A percentile compares a stretch with the other conserved stretches of the same genome.
These are phyloP conservation scores for Neofelis nebulosa DNA, from an alignment of 2,113 vertebrate genomes.

Conservation along the genomic window DNA sequence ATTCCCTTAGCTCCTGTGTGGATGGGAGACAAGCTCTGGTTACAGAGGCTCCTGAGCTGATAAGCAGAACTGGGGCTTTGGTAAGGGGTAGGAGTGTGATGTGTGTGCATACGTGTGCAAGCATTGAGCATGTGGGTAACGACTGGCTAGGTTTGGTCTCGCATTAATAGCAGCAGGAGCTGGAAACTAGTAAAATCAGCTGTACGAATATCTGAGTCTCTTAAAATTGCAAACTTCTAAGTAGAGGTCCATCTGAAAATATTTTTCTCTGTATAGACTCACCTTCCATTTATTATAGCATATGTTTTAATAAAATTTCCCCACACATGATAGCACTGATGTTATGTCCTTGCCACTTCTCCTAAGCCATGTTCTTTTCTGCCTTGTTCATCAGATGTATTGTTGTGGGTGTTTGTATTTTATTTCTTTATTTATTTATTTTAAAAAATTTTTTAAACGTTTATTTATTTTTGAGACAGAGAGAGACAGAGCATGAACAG, in stretches of 20 bases:
- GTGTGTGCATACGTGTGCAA: not conserved
- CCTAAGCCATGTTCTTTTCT: not conserved
- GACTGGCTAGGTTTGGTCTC: not conserved
- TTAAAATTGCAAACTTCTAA: not conserved
- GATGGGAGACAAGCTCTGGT: not conserved
- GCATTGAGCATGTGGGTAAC: not conserved
- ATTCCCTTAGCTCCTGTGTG: not conserved
- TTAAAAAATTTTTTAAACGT: too few species aligned
- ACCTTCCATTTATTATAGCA: not conserved
- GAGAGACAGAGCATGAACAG: too few species aligned
- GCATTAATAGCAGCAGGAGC: not conserved
- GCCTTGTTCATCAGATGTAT: not conserved
- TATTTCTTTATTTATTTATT: not conserved
- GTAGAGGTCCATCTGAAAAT: not conserved
- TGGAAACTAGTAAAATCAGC: not conserved
- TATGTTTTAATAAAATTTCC: not conserved
- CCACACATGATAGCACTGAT: not conserved
- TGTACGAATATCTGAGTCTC: not conserved
- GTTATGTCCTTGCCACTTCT: not conserved
- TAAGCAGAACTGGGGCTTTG: not conserved
- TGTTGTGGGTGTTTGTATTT: not conserved
- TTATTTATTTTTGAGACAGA: too few species aligned
- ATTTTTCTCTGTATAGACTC: not conserved
- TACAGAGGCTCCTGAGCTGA: not conserved
- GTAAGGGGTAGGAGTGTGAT: not conserved